Evolutionary conservation across 2,113 vertebrate species (phyloP).

Genomic region (Lonchura striata): DNA sequence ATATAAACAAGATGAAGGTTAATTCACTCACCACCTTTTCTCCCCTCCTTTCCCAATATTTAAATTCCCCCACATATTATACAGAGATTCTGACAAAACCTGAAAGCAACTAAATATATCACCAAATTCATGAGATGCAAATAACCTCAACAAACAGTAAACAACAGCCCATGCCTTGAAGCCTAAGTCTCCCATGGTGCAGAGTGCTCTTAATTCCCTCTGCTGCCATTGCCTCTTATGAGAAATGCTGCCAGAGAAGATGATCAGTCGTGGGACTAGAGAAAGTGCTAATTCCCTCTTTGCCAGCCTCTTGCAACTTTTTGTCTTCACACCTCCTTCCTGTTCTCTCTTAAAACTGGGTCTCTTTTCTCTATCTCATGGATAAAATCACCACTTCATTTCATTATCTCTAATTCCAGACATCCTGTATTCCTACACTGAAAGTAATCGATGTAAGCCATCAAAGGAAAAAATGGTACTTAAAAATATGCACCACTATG

Average conservation of each 20-base stretch:
- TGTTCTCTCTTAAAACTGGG: not conserved
- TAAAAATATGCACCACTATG: not conserved
- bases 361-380: not conserved
- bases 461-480: not conserved
- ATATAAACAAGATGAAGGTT: not conserved
- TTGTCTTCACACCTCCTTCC: not conserved
- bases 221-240: not conserved
- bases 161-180: not conserved
- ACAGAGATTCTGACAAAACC: not conserved
- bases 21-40: not conserved
- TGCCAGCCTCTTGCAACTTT: not conserved
- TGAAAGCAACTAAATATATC: not conserved
- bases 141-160: not conserved
- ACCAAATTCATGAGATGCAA: constrained; percentile 11
- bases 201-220: not conserved
- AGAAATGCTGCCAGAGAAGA: not conserved
- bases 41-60: not conserved
- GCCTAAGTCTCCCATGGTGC: not conserved
- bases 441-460: not conserved
- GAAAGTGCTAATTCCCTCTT: not conserved
- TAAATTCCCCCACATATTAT: not conserved
- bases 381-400: not conserved
- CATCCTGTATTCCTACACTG: not conserved
- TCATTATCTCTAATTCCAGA: not conserved
- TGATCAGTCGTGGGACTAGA: not conserved